Base-by-base conservation (phyloP, 35 echinoderm and acorn worm species). In the Ophioderma brevispina region DNA sequence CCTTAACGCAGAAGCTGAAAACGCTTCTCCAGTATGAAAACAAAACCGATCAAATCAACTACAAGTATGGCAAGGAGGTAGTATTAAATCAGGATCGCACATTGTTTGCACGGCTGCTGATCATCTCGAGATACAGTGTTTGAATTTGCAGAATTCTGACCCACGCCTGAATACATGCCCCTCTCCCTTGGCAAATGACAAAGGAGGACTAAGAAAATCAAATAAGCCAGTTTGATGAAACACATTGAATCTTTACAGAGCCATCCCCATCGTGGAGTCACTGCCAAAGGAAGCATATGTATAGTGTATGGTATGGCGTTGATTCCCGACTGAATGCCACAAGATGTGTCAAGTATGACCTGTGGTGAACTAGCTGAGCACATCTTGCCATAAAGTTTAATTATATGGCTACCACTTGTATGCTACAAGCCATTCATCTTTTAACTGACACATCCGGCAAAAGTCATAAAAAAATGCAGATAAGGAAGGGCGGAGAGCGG, bases 391-490 rank as follows among this genome's bases (percentile, higher is more conserved):
- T 35, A 75, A 87, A 36, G 28, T 92, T n/a, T 0, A 39, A 64
- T 0, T 1, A 76, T 32, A 0, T 81, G 42, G 94, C 90, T n/a
- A 84, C 30, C 25, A 85, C 0, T 86, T 38, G 83, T 1, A n/a
- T 82, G 6, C 33, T 64, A 35, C 17, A 64, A 21, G n/a, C 39
- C 79, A 36, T 95, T 31, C 89, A 92, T 52, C 80, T 95, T 82
- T 85, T 91, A 3, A 80, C 80, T 80, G 84, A 95, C 35, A 84
- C 92, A 95, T 59, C 84, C 37, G 21, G 46, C 46, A 52, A 8
- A 52, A 21, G 21, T 8, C 21, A 52, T 52, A 14, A 82, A 86
- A 36, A 21, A n/a, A 63, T 42, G 52, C 70, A n/a, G n/a, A n/a
- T 32, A 49, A 63, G 75, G 38, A 76, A 63, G 46, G 46, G 8